These are phyloP conservation scores for Oryzias dopingdopingensis DNA, from an alignment of 2,797 vertebrate genomes.

Conservation along the genomic window DNA sequence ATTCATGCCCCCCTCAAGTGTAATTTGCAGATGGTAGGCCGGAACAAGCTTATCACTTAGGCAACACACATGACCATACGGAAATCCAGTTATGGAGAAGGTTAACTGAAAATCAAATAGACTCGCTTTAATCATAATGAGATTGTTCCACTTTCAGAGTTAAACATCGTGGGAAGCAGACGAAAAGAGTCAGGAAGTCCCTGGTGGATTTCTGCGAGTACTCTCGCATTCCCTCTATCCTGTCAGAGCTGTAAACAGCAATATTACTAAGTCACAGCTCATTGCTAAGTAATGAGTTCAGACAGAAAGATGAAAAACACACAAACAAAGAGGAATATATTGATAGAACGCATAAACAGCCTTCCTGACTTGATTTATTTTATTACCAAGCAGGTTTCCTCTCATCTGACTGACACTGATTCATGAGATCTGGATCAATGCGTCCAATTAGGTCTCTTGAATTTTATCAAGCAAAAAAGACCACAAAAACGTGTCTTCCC, in stretches of 20 bases:
- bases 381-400: constrained; percentile 48
- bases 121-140: constrained; percentile 1
- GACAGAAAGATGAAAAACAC: constrained; percentile 12
- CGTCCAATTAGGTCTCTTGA: constrained; percentile 42
- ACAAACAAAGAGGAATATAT: constrained; percentile 1
- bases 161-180: constrained; percentile 14
- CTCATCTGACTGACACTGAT: constrained; percentile 35
- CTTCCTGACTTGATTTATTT: constrained; percentile 49
- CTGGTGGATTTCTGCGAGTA: constrained; percentile 14
- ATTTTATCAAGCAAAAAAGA: constrained; percentile 37
- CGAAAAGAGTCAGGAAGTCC: constrained; percentile 30
- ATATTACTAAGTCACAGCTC: constrained; percentile 42
- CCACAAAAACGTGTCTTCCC: constrained; percentile 14
- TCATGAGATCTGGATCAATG: constrained; percentile 51
- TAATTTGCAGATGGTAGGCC: too few relatives aligned
- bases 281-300: constrained; percentile 36
- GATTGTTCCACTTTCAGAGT: constrained; percentile 11
- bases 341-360: constrained; percentile 8
- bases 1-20: too few relatives aligned
- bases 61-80: background rate
- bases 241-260: constrained; percentile 40
- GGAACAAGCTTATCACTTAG: background rate
- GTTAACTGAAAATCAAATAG: background rate
- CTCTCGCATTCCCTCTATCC: constrained; percentile 18
- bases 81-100: background rate